Percentiles rank a stretch among this genome's conserved stretches.
Conservation (phyloP, 2,113 vertebrate genomes). For the Hyperoodon ampullatus region DNA sequence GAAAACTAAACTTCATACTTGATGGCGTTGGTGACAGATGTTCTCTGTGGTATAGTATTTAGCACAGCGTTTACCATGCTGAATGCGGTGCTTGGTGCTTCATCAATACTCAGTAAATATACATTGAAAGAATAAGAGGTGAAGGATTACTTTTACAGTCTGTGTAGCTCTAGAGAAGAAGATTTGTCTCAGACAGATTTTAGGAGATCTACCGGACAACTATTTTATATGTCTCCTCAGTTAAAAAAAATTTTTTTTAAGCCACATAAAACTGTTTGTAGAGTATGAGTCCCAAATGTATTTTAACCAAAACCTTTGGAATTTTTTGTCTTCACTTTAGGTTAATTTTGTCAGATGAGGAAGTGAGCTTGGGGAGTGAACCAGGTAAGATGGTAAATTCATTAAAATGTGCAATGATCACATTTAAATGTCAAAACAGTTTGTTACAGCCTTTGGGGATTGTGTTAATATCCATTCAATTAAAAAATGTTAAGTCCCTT, state of each 20-base stretch:
- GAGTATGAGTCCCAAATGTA: background rate
- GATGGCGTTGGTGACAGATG: background rate
- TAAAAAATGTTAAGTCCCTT: background rate
- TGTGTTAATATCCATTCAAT: conserved; percentile 30
- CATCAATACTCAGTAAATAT: background rate
- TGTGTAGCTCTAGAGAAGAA: background rate
- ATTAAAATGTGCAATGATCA: conserved; percentile 29
- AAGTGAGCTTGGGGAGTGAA: conserved; percentile 75
- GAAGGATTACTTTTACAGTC: background rate
- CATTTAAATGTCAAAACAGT: conserved; percentile 37
- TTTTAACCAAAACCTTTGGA: conserved; percentile 57
- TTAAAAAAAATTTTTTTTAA: background rate
- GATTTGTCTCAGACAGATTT: conserved; percentile 34
- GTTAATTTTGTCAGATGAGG: conserved; percentile 88
- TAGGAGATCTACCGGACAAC: background rate
- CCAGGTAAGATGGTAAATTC: conserved; percentile 79
- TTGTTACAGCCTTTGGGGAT: background rate
- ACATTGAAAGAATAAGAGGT: background rate
- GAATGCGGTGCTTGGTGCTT: background rate
- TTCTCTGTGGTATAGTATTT: background rate
- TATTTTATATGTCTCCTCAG: background rate
- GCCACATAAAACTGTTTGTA: background rate
- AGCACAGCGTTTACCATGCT: background rate
- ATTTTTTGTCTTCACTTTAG: conserved; percentile 77
- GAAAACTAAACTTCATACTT: background rate